Conservation (phyloP, 1,140 invertebrate species). For the Bombus turneri region DNA sequence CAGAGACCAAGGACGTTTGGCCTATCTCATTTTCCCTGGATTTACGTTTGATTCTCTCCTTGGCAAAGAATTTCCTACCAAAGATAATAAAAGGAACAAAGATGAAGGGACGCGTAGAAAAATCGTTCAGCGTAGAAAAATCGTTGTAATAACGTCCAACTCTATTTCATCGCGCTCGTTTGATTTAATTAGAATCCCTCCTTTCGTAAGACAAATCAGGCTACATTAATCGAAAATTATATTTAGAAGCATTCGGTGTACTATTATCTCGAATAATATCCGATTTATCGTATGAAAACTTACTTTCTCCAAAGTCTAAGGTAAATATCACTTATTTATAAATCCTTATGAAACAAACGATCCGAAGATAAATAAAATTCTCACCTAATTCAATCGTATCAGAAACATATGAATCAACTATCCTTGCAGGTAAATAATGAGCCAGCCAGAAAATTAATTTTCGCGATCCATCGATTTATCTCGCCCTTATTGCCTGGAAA, state of each 20-base stretch:
- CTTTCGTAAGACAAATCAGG: not conserved
- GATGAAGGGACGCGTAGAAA: not conserved
- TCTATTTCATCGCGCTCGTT: slow-evolving; percentile 5
- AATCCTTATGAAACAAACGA: not conserved
- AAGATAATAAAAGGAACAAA: slow-evolving; percentile 8
- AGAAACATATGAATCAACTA: not conserved
- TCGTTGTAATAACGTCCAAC: not conserved
- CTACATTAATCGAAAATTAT: not conserved
- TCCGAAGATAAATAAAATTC: not conserved
- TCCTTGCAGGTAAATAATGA: not conserved
- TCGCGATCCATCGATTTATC: not conserved
- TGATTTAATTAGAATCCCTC: not conserved
- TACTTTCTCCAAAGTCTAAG: not conserved
- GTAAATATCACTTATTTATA: not conserved
- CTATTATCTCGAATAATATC: not conserved
- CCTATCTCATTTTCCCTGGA: slow-evolving; percentile 17
- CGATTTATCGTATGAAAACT: not conserved
- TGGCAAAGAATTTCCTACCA: not conserved
- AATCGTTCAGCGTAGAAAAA: slow-evolving; percentile 1
- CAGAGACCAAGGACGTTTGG: not conserved
- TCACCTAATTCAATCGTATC: not conserved
- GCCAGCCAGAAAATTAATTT: not conserved
- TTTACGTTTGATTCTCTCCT: slow-evolving; percentile 6
- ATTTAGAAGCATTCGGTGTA: not conserved
- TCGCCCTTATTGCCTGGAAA: not conserved